These are phyloP conservation scores for Dryococelus australis DNA, from an alignment of 2,888 invertebrate species.

Conservation along the genomic window DNA sequence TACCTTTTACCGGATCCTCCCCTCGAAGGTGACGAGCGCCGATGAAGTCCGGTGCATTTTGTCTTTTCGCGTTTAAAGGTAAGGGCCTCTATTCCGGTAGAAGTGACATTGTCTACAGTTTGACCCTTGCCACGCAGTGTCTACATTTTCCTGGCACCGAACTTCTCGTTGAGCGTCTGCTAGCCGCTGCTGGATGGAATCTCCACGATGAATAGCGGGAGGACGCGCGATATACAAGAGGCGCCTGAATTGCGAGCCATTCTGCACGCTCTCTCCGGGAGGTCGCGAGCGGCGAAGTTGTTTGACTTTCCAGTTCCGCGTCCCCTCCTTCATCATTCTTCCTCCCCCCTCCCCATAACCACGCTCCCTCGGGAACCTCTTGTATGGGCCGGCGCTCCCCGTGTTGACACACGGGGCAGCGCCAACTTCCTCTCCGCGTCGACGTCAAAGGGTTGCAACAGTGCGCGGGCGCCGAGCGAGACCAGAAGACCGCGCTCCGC, in stretches of 20 bases:
- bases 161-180: too few relatives aligned
- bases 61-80: too few relatives aligned
- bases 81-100: too few relatives aligned
- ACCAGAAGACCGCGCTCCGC: neutral
- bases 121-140: too few relatives aligned
- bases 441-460: neutral
- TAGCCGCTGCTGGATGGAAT: neutral
- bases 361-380: constrained; percentile 1
- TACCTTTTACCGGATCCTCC: too few relatives aligned
- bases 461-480: neutral
- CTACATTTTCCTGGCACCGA: too few relatives aligned
- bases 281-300: neutral
- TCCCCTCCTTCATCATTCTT: neutral
- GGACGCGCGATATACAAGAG: neutral
- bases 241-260: neutral
- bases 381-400: neutral
- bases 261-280: neutral
- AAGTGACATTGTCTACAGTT: too few relatives aligned
- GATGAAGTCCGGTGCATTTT: too few relatives aligned
- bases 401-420: neutral
- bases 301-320: neutral
- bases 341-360: neutral
- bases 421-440: neutral
- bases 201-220: neutral
- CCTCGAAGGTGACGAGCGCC: too few relatives aligned